These are phyloP conservation scores for Prorops nasuta DNA, from an alignment of 1,140 invertebrate species.

Conservation along the genomic window DNA sequence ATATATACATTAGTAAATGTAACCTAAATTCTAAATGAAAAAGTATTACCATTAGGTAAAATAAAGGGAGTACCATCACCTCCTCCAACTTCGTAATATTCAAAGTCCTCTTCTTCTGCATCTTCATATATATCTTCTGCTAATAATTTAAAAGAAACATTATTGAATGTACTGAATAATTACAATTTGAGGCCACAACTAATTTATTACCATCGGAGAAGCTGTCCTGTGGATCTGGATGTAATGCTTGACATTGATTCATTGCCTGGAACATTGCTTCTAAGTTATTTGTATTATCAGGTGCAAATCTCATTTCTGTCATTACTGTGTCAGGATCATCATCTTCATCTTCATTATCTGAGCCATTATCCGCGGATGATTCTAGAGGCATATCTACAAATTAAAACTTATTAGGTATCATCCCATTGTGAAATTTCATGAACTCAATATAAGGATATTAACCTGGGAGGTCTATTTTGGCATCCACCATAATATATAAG, in stretches of 20 bases:
- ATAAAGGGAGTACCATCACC: conserved; percentile 42
- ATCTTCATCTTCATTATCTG: conserved; percentile 57
- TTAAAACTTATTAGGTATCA: neutral
- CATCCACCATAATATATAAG: conserved; percentile 71
- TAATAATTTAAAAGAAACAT: conserved; percentile 22
- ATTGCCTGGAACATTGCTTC: conserved; percentile 69
- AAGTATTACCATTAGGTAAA: conserved; percentile 40
- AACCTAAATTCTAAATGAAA: no score
- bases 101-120: conserved; percentile 53
- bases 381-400: conserved; percentile 33
- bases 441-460: conserved; percentile 9
- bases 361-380: conserved; percentile 43
- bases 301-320: conserved; percentile 70
- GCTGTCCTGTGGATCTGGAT: conserved; percentile 65
- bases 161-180: neutral
- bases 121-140: conserved; percentile 58
- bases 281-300: conserved; percentile 62
- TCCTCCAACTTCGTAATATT: conserved; percentile 42
- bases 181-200: conserved; percentile 6
- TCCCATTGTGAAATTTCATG: neutral
- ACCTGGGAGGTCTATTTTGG: conserved; percentile 60
- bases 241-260: conserved; percentile 67
- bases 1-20: no score
- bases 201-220: conserved; percentile 53
- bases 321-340: conserved; percentile 53